Evolutionary conservation across 2,113 vertebrate genomes (phyloP).

Genomic region (Galbula dea): DNA sequence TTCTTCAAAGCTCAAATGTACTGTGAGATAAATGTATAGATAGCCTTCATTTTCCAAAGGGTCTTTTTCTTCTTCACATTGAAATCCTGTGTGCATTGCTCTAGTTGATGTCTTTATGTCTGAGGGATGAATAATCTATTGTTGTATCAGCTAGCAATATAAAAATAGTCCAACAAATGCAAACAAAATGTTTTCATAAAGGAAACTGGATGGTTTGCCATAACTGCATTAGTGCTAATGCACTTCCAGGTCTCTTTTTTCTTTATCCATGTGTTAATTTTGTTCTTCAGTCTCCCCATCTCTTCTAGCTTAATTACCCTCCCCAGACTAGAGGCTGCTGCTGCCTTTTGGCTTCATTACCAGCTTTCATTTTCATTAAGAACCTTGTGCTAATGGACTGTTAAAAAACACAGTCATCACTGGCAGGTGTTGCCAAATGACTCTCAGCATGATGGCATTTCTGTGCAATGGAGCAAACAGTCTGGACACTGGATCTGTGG

Average conservation of each 20-base stretch:
- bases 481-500: constrained; percentile 44
- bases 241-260: constrained; percentile 57
- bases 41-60: background rate
- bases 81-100: background rate
- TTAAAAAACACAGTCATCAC: constrained; percentile 72
- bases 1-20: constrained; percentile 5
- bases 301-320: constrained; percentile 70
- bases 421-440: constrained; percentile 69
- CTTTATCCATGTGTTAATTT: constrained; percentile 68
- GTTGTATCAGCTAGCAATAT: constrained; percentile 13
- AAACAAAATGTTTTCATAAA: constrained; percentile 16
- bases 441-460: constrained; percentile 66
- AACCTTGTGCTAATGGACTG: constrained; percentile 73
- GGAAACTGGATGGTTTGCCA: constrained; percentile 32
- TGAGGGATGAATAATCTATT: background rate
- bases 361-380: constrained; percentile 81
- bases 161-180: constrained; percentile 5
- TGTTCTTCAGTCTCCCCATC: constrained; percentile 35
- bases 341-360: constrained; percentile 77
- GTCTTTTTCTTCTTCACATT: background rate
- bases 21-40: background rate
- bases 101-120: constrained; percentile 28
- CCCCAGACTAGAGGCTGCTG: constrained; percentile 64
- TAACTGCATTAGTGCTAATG: constrained; percentile 50
- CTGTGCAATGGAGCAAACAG: constrained; percentile 60